Evolutionary conservation across 2,113 vertebrate genomes (phyloP).

Genomic region (Halcyon malimbica): DNA sequence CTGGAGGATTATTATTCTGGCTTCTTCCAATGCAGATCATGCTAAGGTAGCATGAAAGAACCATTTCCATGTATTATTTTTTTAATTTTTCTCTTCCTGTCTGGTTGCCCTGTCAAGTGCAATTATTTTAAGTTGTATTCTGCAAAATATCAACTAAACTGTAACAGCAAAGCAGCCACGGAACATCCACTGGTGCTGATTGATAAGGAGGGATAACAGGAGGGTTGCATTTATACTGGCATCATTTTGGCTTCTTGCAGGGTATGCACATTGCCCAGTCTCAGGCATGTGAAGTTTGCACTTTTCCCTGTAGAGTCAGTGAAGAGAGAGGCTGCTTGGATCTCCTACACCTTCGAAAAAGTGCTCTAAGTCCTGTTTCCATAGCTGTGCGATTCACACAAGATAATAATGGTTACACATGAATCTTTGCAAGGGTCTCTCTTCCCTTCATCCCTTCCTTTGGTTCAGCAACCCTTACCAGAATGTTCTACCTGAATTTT

Average conservation of each 20-base stretch:
- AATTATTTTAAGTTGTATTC: neutral
- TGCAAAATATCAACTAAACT: neutral
- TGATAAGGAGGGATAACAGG: neutral
- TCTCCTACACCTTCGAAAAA: neutral
- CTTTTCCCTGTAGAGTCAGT: neutral
- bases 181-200: neutral
- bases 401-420: neutral
- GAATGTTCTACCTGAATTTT: neutral
- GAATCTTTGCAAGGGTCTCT: neutral
- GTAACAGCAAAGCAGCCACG: neutral
- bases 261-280: neutral
- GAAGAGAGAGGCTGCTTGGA: neutral
- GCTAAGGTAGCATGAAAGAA: neutral
- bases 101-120: neutral
- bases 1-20: neutral
- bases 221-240: neutral
- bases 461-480: neutral
- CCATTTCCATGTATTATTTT: neutral
- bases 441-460: neutral
- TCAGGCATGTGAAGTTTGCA: neutral
- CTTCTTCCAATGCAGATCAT: neutral
- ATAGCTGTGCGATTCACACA: neutral
- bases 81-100: neutral
- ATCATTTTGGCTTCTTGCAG: neutral
- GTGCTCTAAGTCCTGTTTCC: neutral